Conservation (phyloP, 2,797 vertebrate species). For the Falco rusticolus region DNA sequence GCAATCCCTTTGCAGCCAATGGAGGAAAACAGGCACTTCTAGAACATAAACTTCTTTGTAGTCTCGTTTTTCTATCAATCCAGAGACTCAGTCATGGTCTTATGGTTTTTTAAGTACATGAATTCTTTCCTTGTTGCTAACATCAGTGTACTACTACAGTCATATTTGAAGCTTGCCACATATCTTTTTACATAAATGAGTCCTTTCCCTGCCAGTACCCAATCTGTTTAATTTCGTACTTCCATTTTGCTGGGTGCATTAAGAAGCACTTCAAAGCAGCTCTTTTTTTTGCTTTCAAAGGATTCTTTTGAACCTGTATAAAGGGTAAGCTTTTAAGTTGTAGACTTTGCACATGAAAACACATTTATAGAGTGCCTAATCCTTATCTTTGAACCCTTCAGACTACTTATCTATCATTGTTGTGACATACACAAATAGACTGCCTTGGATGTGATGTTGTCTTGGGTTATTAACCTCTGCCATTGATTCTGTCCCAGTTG, state of each 20-base stretch:
- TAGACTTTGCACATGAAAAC: not conserved
- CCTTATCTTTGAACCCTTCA: not conserved
- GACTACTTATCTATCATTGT: not conserved
- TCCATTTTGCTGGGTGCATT: not conserved
- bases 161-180: not conserved
- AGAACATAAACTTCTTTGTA: not conserved
- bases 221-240: constrained; percentile 11
- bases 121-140: not conserved
- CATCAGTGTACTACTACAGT: not conserved
- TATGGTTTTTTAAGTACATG: not conserved
- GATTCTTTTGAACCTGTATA: constrained; percentile 9
- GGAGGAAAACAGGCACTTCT: not conserved
- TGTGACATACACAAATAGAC: not conserved
- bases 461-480: not conserved
- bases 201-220: not conserved
- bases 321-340: not conserved
- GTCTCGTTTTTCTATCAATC: not conserved
- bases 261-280: constrained; percentile 21
- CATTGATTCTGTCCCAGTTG: not conserved
- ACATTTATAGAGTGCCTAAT: not conserved
- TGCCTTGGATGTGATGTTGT: not conserved
- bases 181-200: not conserved
- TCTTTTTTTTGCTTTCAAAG: not conserved
- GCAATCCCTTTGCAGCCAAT: not conserved
- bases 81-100: not conserved